Base-by-base conservation (phyloP, 2,888 invertebrate species). In the Galerucella nymphaeae region DNA sequence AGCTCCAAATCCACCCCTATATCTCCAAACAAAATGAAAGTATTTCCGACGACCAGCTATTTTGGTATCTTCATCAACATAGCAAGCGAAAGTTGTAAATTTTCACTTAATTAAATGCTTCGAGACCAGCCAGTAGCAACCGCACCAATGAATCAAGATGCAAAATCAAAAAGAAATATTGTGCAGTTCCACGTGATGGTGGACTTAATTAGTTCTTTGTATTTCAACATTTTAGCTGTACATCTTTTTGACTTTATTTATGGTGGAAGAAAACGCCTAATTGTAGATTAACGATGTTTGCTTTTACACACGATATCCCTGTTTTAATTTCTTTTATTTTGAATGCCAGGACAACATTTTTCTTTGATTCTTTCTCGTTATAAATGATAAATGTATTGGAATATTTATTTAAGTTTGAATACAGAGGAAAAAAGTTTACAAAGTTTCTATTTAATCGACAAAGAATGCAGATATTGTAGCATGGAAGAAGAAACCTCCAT, bases 131-230 rank as follows among this genome's bases (percentile, higher is more conserved):
- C 61, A 71, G 53, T 14, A 57, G 63, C 57, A 64, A 75, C 71
- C 70, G 67, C 71, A 45, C 38, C 55, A 50, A 64, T 57, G 70
- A 68, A 75, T 76, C 76, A 76, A 75, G 76, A 75, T 74, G 71
- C 74, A 71, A 71, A 76, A 74, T 74, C 76, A 68, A 72, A 77
- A 77, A 77, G 77, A 77, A 77, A 74, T 77, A 77, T 77, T 76
- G 76, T 72, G 74, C 77, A 77, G 75, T 76, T 76, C 70, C 77
- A 77, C 74, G 78, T 77, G 73, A 78, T 76, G 70, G 75, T 71
- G 59, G 77, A 77, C 78, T 78, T 78, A 78, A 78, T 78, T 78
- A 78, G 71, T 75, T 78, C 76, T 76, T 77, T 77, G 74, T 77
- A 77, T 74, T 73, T 76, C 70, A 73, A 69, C 71, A 69, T 61